Percentiles rank a stretch among this genome's conserved stretches.
These are phyloP conservation scores for Isichthys henryi DNA, from an alignment of 2,113 vertebrate species.

Conservation along the genomic window DNA sequence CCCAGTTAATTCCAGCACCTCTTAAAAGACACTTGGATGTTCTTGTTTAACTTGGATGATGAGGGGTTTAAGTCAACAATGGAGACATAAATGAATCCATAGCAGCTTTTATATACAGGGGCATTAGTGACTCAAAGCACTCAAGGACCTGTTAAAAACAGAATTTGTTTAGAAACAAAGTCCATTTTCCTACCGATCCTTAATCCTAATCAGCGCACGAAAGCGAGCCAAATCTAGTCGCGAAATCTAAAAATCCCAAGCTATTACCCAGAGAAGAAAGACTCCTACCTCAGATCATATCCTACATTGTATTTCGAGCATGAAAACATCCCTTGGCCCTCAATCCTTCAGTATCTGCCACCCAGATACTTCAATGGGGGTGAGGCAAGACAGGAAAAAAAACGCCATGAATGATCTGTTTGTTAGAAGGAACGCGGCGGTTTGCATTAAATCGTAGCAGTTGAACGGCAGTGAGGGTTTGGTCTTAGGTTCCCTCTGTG, in stretches of 20 bases:
- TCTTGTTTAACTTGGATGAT: neutral
- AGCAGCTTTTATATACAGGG: neutral
- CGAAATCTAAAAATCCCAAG: neutral
- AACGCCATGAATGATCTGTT: neutral
- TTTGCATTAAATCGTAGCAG: neutral
- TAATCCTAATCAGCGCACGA: neutral
- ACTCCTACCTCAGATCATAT: neutral
- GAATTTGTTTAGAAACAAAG: conserved; percentile 6
- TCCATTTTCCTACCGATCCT: neutral
- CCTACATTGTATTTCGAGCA: neutral
- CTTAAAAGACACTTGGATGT: neutral
- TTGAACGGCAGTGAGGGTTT: neutral
- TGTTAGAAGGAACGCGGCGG: neutral
- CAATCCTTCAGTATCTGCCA: neutral
- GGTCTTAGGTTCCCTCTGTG: neutral
- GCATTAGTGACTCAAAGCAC: neutral
- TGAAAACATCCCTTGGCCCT: neutral
- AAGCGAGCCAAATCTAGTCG: neutral
- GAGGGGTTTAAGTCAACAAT: neutral
- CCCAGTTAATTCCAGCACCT: neutral
- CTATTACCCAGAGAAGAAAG: neutral
- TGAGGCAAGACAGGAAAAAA: neutral
- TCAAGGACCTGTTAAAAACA: conserved; percentile 1
- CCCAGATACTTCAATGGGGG: neutral
- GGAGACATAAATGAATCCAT: neutral